Base-by-base conservation (phyloP, 2,797 vertebrate species). In the Myripristis jacobus region DNA sequence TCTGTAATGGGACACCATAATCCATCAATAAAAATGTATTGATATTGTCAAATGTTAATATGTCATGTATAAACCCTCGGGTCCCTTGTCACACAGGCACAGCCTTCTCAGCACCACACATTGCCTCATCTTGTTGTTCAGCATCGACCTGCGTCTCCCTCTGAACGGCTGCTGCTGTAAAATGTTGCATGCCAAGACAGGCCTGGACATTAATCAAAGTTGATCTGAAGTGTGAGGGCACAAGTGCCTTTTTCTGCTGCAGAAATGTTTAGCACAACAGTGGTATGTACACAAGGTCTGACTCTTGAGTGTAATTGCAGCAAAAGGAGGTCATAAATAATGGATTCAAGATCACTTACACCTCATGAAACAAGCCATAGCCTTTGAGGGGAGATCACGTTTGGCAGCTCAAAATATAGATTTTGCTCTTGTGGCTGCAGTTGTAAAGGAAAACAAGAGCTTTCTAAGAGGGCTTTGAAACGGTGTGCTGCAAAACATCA, bases 271-370 rank as follows among this genome's bases (percentile, higher is more conserved):
- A 85, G 91, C 87, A 90, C 88, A 92, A 92, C 93, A 90, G 87
- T 19, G 48, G 75, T 68, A 47, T 66, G 76, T 90, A 43, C 43
- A 80, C 80, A 61, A 79, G 84, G 86, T 85, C 86, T 80, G 83
- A 71, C 89, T 90, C 84, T 79, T 83, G 89, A 88, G 83, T 66
- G 87, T 93, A 93, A 94, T 90, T 89, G 91, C 82, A 85, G 89
- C 89, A 88, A 90, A 87, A 92, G 81, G 89, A 88, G 91, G 92
- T 92, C 85, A 93, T 93, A 91, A 93, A 94, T 94, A 93, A 94
- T 94, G 88, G 88, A 94, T 92, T 92, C 80, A 90, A 93, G 93
- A 94, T 93, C 93, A 92, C 93, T 94, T 93, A 90, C 89, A 93
- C 90, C 83, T 93, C 91, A 85, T 82, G 82, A 88, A 93, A 90